Evolutionary conservation across 2,797 vertebrate genomes (phyloP).

Genomic region (Caiman crocodilus): DNA sequence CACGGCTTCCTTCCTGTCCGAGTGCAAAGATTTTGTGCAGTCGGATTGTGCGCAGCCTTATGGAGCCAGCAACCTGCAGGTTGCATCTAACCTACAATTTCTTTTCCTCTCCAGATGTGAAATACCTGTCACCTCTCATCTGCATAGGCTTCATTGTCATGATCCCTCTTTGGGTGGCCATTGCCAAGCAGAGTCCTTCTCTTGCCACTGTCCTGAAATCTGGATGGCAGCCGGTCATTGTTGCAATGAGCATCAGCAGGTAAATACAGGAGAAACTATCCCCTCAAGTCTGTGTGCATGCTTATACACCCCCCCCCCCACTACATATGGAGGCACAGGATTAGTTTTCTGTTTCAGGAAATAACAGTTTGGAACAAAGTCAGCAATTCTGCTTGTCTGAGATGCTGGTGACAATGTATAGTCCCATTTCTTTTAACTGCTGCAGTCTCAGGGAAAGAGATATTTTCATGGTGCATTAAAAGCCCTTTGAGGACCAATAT

Average conservation of each 20-base stretch:
- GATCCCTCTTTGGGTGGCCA: conserved; percentile 91
- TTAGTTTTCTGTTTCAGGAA: background rate
- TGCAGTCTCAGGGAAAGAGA: background rate
- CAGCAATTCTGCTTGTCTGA: background rate
- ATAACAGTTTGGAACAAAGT: background rate
- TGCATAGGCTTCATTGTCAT: conserved; percentile 88
- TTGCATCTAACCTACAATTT: background rate
- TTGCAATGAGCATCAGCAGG: conserved; percentile 98
- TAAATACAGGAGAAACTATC: conserved; percentile 58
- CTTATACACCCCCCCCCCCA: background rate
- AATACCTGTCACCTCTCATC: conserved; percentile 89
- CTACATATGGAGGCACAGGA: background rate
- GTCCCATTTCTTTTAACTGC: background rate
- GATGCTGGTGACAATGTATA: background rate
- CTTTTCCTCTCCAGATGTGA: conserved; percentile 80
- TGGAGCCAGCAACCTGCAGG: background rate
- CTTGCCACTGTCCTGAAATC: conserved; percentile 90
- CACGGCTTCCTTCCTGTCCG: background rate
- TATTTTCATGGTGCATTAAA: background rate
- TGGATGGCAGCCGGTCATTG: conserved; percentile 94
- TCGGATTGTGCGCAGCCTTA: background rate
- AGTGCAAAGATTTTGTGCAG: background rate
- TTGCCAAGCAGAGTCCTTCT: conserved; percentile 87
- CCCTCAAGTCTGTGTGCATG: accelerated
- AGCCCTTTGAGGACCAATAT: too few relatives aligned